phyloP scores from a whole-genome alignment of 2,113 vertebrate species.

The Crocuta crocuta region DNA sequence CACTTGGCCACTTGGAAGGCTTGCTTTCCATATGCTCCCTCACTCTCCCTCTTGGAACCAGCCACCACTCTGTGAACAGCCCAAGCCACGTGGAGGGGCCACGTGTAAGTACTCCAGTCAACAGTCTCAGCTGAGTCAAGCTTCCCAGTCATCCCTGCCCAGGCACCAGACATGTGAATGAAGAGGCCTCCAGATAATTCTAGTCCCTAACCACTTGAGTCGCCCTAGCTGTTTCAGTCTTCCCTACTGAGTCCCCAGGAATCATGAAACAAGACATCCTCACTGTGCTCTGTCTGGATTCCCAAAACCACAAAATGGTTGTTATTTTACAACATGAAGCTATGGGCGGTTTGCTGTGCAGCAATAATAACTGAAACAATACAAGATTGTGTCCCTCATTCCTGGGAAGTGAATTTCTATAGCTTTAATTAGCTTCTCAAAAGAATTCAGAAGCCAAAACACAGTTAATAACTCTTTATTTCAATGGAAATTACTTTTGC shows the following conservation, averaged over 20 bases:
- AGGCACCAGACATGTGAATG: background rate
- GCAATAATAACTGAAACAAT: background rate
- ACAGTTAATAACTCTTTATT: background rate
- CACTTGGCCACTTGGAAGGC: background rate
- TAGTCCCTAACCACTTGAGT: background rate
- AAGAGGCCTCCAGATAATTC: background rate
- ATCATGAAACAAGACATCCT: background rate
- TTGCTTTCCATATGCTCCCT: background rate
- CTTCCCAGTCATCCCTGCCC: background rate
- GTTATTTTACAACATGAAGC: background rate
- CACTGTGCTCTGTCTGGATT: background rate
- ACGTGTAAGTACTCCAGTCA: background rate
- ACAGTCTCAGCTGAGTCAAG: background rate
- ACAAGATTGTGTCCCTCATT: background rate
- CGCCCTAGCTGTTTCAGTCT: background rate
- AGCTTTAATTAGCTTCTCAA: background rate
- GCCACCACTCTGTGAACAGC: background rate
- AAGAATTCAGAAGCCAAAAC: background rate
- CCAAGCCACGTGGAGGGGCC: background rate
- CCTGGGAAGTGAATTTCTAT: background rate
- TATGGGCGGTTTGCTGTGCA: too few relatives aligned
- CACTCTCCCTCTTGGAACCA: background rate
- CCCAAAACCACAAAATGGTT: background rate
- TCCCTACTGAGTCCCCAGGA: background rate
- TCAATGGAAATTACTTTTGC: constrained; percentile 34